phyloP scores from a whole-genome alignment of 2,113 vertebrate genomes.

The Paedocypris sp. region DNA sequence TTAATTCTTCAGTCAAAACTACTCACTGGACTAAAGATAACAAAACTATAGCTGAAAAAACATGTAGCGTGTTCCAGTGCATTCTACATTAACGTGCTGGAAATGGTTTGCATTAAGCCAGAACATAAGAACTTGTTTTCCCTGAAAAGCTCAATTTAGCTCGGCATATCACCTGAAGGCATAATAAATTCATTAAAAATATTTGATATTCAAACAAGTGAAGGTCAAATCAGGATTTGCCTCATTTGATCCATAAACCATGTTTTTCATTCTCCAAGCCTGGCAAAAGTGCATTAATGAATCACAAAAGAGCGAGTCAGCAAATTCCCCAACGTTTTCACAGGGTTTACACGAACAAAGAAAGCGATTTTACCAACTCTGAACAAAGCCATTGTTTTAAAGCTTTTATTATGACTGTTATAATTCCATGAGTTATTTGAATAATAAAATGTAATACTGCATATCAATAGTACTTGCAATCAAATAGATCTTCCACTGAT shows the following conservation, averaged over 20 bases:
- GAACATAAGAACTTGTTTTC: slow-evolving; percentile 10
- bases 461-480: no score
- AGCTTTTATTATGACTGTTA: no score
- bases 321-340: slow-evolving; percentile 22
- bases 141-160: slow-evolving; percentile 7
- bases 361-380: no score
- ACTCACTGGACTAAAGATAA: not conserved
- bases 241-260: slow-evolving; percentile 31
- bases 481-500: no score
- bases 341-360: no score
- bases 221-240: slow-evolving; percentile 10
- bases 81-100: no score
- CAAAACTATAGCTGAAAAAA: slow-evolving; percentile 14
- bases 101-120: no score
- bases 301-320: slow-evolving; percentile 27
- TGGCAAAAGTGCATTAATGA: slow-evolving; percentile 27
- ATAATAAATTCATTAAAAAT: slow-evolving; percentile 1
- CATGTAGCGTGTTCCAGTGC: not conserved
- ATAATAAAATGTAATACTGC: no score
- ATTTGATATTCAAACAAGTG: slow-evolving; percentile 16
- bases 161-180: slow-evolving; percentile 11
- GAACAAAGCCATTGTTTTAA: no score
- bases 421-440: no score
- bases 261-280: slow-evolving; percentile 8
- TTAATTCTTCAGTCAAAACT: not conserved